Evolutionary conservation across 2,113 vertebrate species (phyloP).

Genomic region (Peromyscus leucopus): DNA sequence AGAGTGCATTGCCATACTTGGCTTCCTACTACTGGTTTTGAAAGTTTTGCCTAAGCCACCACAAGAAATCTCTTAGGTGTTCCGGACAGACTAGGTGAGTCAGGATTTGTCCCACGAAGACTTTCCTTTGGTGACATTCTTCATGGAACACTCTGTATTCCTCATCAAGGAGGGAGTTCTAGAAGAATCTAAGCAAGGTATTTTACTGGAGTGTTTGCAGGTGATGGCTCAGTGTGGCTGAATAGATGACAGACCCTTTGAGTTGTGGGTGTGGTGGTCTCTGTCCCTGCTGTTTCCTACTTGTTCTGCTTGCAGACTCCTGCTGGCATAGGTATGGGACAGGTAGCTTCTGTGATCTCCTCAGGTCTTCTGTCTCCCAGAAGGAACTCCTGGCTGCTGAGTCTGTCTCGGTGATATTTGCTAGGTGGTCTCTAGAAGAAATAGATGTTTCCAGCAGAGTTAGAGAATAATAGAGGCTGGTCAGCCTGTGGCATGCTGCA

Average conservation of each 20-base stretch:
- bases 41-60: background rate
- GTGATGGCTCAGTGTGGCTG: background rate
- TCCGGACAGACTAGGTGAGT: background rate
- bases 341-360: background rate
- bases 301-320: background rate
- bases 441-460: conserved; percentile 35
- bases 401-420: background rate
- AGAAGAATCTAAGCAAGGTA: background rate
- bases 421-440: conserved; percentile 11
- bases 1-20: background rate
- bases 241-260: background rate
- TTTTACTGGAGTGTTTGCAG: background rate
- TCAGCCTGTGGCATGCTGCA: fast-evolving
- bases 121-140: background rate
- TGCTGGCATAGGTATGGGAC: background rate
- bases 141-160: background rate
- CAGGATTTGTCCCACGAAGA: background rate
- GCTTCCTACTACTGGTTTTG: background rate
- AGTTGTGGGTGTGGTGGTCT: too few species aligned
- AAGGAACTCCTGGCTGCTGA: background rate
- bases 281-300: fast-evolving
- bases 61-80: background rate
- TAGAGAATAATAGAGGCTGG: background rate
- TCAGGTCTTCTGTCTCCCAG: fast-evolving
- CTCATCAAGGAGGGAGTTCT: background rate